Base-by-base conservation (phyloP, 2,113 vertebrate species). In the Nothocercus nigrocapillus region DNA sequence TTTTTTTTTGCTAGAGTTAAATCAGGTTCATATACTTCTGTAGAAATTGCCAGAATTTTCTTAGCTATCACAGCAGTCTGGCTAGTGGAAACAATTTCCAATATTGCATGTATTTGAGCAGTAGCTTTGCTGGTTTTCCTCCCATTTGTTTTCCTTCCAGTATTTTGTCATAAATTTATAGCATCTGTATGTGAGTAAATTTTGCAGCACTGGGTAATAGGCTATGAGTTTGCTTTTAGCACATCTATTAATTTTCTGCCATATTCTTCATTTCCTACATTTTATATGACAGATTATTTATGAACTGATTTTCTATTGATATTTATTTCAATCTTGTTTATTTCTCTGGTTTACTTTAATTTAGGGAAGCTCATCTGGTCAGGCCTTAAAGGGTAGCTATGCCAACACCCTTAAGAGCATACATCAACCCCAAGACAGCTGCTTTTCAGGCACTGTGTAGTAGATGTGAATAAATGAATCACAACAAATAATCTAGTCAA, bases 121-220 rank as follows among this genome's bases (percentile, higher is more conserved):
- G 32, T 59, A 49, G 49, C 25, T 93, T 91, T 34, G 13, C 56
- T 82, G 45, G 5, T 45, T 95, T 89, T 18, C 42, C 27, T 96
- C 40, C n/a, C 21, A 77, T 92, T 96, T 95, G 45, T 94, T 94
- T 87, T 63, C 8, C 24, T 38, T 81, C 15, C 49, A 58, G 53
- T 87, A n/a, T 83, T 93, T 96, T 90, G 75, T 94, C 85, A 95
- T 58, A 96, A 87, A 95, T 97, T 96, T 98, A 97, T 92, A 84
- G 77, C 75, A 84, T 19, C 40, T 80, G 22, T 64, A 82, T 68
- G 89, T 85, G 58, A 94, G 56, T 91, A 97, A 95, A 96, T 95
- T 95, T 95, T 68, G 12, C 54, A 95, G 32, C 19, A 42, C 84
- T 70, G 34, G 42, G 30, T 77, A 96, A 67, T 74, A 83, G 22